Base-by-base conservation (phyloP, 2,113 vertebrate genomes). In the Hemicordylus capensis region DNA sequence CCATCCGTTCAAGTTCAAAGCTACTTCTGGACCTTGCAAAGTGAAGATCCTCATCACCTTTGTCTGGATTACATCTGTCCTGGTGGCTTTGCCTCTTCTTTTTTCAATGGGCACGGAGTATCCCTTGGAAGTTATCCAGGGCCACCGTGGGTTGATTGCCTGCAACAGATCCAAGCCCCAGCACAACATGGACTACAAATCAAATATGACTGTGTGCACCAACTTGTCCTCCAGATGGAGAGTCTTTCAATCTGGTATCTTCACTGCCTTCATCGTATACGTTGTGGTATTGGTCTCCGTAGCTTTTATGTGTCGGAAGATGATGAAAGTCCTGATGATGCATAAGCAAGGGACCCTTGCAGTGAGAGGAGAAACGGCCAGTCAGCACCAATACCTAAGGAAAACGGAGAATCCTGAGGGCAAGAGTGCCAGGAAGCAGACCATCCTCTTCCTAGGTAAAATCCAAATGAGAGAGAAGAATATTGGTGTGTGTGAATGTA, bases 201-300 rank as follows among this genome's bases (percentile, higher is more conserved):
- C 96, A 80, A 99, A 98, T 70, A 93, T 97, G 92, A 99, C 98
- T 28, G 97, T 99, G 95, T 99, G 99, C 78, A 99, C 98, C 81
- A 98, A 22, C 76, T 96, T 99, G 79, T 96, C 95, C 83, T 96
- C 96, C 90, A 96, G 78, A 92, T 99, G 98, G 98, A 6, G 88
- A 0, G 95, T 98, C 77, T 99, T 98, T 85, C 96, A 97, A 73
- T 92, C 92, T 90, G 98, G 98, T 92, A 90, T 98, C 94, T 98
- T 98, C 28, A 72, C 94, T 0, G 97, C 98, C 3, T 99, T 99
- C 17, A n/a, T 93, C 0, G 72, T 99, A 67, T 99, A 99, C 90
- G 67, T 99, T 39, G 19, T 98, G 6, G 97, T 98, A 46, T 88
- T 99, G 92, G 87, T 89, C 0, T 91, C 93, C 0, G 99, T 99